Percentiles rank a stretch among this genome's conserved stretches.
These are phyloP conservation scores for Trinectes maculatus DNA, from an alignment of 2,113 vertebrate genomes.

Conservation along the genomic window DNA sequence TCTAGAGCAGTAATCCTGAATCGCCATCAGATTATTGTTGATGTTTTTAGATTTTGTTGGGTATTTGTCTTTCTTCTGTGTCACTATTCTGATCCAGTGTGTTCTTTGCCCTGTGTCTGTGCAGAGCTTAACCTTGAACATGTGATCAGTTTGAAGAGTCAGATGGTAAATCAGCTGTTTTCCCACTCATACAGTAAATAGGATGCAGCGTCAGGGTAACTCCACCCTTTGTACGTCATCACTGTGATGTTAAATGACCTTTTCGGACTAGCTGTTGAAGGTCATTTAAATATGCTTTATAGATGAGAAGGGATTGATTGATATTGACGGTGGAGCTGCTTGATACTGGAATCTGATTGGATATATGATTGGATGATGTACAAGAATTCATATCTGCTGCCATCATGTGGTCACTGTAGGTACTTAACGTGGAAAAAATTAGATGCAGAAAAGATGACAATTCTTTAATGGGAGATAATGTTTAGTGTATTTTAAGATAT, in stretches of 20 bases:
- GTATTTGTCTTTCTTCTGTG: too few relatives aligned
- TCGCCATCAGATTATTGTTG: too few relatives aligned
- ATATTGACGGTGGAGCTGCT: neutral
- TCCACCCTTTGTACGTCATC: conserved; percentile 24
- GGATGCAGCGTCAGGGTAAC: conserved; percentile 6
- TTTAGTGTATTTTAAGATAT: neutral
- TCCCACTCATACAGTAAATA: neutral
- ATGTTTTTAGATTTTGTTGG: too few relatives aligned
- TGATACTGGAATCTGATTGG: too few relatives aligned
- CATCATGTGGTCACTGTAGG: conserved; percentile 30
- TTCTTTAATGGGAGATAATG: neutral
- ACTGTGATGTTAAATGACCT: conserved; percentile 26
- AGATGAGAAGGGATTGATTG: conserved; percentile 31
- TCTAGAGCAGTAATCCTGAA: too few relatives aligned
- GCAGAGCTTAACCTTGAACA: too few relatives aligned
- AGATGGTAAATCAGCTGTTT: neutral
- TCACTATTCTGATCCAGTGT: too few relatives aligned
- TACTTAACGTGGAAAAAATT: neutral
- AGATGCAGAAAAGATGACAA: too few relatives aligned
- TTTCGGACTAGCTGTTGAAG: conserved; percentile 33
- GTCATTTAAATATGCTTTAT: conserved; percentile 40
- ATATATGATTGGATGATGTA: too few relatives aligned
- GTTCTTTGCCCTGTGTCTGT: too few relatives aligned
- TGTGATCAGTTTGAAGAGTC: neutral
- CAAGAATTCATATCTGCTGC: conserved; percentile 24